Percentiles rank a stretch among this genome's conserved stretches.
Conservation (phyloP, 1,140 invertebrate species). For the Sitobion miscanthi region DNA sequence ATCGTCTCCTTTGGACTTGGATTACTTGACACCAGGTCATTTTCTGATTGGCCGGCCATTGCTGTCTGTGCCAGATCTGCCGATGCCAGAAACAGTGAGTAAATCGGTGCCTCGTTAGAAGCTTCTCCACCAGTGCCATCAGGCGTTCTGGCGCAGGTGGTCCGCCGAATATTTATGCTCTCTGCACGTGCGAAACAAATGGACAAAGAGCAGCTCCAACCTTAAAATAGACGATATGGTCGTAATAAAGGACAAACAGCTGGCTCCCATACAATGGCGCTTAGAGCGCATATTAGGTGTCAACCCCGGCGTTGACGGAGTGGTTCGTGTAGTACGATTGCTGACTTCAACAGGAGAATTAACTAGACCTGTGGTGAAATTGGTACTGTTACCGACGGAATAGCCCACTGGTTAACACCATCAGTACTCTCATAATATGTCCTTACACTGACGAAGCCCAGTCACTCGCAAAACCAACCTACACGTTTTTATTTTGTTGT, state of each 20-base stretch:
- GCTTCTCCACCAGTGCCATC: conserved; percentile 63
- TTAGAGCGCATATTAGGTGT: neutral
- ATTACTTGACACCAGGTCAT: too few species aligned
- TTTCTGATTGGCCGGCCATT: too few species aligned
- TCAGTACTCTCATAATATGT: too few species aligned
- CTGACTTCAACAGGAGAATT: neutral
- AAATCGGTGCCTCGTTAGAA: conserved; percentile 58
- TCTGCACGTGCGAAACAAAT: conserved; percentile 42
- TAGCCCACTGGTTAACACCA: too few species aligned
- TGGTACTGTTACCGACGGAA: neutral
- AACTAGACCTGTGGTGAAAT: neutral
- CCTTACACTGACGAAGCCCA: too few species aligned
- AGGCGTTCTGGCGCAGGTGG: conserved; percentile 56
- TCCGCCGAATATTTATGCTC: conserved; percentile 38
- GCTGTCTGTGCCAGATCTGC: too few species aligned
- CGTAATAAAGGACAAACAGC: neutral
- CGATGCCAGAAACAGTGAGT: too few species aligned
- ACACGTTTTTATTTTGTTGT: too few species aligned
- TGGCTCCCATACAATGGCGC: neutral
- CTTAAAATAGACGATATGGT: conserved; percentile 31
- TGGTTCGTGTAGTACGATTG: neutral
- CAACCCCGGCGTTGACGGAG: neutral
- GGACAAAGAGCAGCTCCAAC: neutral
- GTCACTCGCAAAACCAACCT: too few species aligned
- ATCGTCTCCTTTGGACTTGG: too few species aligned